A percentile compares a stretch with the other conserved stretches of the same genome.
phyloP scores from a whole-genome alignment of 2,797 vertebrate species.

The Vireo griseus region DNA sequence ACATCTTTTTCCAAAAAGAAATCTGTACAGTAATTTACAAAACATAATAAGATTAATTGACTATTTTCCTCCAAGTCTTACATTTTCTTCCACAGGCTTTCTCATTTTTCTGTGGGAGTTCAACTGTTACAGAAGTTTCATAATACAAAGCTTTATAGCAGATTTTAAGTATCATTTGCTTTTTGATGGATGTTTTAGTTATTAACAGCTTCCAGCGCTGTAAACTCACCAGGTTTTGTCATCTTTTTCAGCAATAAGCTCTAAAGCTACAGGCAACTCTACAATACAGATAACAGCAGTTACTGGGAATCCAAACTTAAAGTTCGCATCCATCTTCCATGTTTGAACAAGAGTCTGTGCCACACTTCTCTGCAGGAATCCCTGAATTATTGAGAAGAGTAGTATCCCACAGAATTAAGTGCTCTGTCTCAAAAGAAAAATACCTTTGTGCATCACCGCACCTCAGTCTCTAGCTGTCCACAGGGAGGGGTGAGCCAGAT shows the following conservation, averaged over 20 bases:
- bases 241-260: slow-evolving; percentile 37
- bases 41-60: slow-evolving; percentile 70
- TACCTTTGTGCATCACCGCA: not conserved
- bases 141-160: slow-evolving; percentile 39
- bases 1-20: slow-evolving; percentile 76
- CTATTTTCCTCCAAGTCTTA: slow-evolving; percentile 52
- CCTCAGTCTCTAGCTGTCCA: slow-evolving; percentile 1
- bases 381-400: slow-evolving; percentile 34
- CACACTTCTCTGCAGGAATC: slow-evolving; percentile 45
- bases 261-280: slow-evolving; percentile 32
- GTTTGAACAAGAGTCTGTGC: not conserved
- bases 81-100: slow-evolving; percentile 68
- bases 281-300: slow-evolving; percentile 55
- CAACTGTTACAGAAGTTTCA: slow-evolving; percentile 36
- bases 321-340: not conserved
- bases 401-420: slow-evolving; percentile 51
- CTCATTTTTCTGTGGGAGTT: slow-evolving; percentile 64
- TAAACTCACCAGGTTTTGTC: slow-evolving; percentile 44
- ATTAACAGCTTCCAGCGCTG: slow-evolving; percentile 78
- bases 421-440: slow-evolving; percentile 34
- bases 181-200: slow-evolving; percentile 60
- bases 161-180: slow-evolving; percentile 5
- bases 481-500: not conserved
- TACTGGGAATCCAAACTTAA: slow-evolving; percentile 43
- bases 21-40: slow-evolving; percentile 77